phyloP scores from a whole-genome alignment of 1,140 invertebrate genomes.

The Grapholita molesta region DNA sequence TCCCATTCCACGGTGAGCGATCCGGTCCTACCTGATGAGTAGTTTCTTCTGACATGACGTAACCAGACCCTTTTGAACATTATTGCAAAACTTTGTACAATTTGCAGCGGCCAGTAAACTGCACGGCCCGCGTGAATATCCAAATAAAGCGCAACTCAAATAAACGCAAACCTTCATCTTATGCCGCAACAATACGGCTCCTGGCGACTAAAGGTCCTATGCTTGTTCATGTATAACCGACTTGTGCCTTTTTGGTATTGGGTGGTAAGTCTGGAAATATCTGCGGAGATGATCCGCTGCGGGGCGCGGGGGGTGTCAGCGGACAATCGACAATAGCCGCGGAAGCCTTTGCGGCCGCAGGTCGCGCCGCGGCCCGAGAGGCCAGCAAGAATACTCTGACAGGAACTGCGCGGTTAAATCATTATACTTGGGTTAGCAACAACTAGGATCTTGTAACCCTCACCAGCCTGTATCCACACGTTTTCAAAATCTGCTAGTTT shows the following conservation, averaged over 20 bases:
- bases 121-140: background rate
- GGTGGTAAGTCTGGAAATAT: background rate
- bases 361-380: background rate
- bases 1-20: too few relatives aligned
- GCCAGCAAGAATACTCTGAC: background rate
- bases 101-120: background rate
- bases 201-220: background rate
- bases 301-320: background rate
- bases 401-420: background rate
- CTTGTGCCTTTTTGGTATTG: background rate
- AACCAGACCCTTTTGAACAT: too few relatives aligned
- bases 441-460: too few relatives aligned
- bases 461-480: too few relatives aligned
- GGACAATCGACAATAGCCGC: conserved; percentile 14
- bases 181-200: background rate
- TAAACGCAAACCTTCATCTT: background rate
- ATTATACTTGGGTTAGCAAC: too few relatives aligned
- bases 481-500: too few relatives aligned
- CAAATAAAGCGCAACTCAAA: conserved; percentile 2
- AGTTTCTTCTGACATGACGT: too few relatives aligned
- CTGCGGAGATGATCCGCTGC: conserved; percentile 6
- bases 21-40: too few relatives aligned
- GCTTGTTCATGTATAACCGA: background rate
- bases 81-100: too few relatives aligned
- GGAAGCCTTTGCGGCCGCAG: background rate